A percentile compares a stretch with the other conserved stretches of the same genome.
phyloP scores from a whole-genome alignment of 2,888 invertebrate genomes.

The Agonopterix arenella region DNA sequence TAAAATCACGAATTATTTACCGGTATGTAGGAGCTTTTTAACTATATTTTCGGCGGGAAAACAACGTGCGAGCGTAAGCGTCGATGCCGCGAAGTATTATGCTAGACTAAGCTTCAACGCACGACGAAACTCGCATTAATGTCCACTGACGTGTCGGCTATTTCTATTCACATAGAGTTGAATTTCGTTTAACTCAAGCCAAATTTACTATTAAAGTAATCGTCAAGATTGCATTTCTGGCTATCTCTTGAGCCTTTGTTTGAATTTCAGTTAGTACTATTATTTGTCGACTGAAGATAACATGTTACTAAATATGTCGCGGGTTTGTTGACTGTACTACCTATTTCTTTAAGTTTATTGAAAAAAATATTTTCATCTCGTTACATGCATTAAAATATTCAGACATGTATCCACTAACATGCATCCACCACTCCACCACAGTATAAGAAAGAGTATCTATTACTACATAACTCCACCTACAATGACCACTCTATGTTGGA shows the following conservation, averaged over 20 bases:
- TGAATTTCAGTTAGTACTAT: not conserved
- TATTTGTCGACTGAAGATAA: not conserved
- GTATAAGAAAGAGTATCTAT: too few species aligned
- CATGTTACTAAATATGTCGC: not conserved
- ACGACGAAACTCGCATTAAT: too few species aligned
- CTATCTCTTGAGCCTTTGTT: not conserved
- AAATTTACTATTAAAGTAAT: not conserved
- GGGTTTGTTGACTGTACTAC: too few species aligned
- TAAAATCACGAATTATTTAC: not conserved
- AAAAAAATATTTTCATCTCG: too few species aligned
- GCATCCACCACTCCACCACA: too few species aligned
- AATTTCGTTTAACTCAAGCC: not conserved
- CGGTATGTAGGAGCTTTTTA: constrained; percentile 1
- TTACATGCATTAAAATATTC: too few species aligned
- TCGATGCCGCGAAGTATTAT: constrained; percentile 18
- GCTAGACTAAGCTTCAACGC: constrained; percentile 7
- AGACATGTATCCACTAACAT: too few species aligned
- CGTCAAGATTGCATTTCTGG: not conserved
- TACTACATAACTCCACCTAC: too few species aligned
- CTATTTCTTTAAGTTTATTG: too few species aligned
- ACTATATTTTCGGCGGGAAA: constrained; percentile 30
- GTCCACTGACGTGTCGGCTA: too few species aligned
- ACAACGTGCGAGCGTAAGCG: constrained; percentile 18
- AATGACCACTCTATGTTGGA: too few species aligned
- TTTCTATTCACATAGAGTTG: too few species aligned